Base-by-base conservation (phyloP, 2,797 vertebrate species). In the Anolis apletophallus region DNA sequence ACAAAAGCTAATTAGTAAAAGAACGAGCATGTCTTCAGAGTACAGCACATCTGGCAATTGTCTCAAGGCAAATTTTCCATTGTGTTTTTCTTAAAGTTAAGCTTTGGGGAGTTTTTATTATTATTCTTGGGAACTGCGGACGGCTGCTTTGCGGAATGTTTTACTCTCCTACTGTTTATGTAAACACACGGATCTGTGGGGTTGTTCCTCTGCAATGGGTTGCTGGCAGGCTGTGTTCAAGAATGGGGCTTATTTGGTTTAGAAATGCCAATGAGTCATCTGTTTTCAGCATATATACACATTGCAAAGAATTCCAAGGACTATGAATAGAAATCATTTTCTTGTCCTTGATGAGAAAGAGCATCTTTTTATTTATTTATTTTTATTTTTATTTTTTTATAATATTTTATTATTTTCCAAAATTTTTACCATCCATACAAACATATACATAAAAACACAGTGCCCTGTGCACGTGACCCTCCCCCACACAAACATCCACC, bases 251-350 rank as follows among this genome's bases (percentile, higher is more conserved):
- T 93, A 92, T 94, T 95, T 94, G 92, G 75, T 92, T 94, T 93
- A 92, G 80, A 61, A 94, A 93, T 94, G 92, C 93, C 93, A 93
- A 86, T 91, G 91, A 92, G 88, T 91, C 92, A 76, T 95, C 93
- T 95, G 93, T 95, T 94, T 95, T 93, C 87, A 94, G 90, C 90
- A 91, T 93, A 89, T 88, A 94, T 92, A 94, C 91, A 13, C 91
- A 94, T 88, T 46, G 91, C 92, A 93, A 92, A 83, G 81, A 91
- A 94, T 94, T 93, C 94, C 93, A 88, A 0, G 3, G 86, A 93
- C 91, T 91, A 90, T 92, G 74, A 3, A 68, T 91, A 91, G 80
- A 84, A 64, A 29, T 26, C 26, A 29, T 64, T 64, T 64, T 64
- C 16, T 64, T 11, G 26, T 29, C 61, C 61, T 64, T 29, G 9